These are phyloP conservation scores for Nannobrachium achirus DNA, from an alignment of 2,113 vertebrate genomes.

Conservation along the genomic window DNA sequence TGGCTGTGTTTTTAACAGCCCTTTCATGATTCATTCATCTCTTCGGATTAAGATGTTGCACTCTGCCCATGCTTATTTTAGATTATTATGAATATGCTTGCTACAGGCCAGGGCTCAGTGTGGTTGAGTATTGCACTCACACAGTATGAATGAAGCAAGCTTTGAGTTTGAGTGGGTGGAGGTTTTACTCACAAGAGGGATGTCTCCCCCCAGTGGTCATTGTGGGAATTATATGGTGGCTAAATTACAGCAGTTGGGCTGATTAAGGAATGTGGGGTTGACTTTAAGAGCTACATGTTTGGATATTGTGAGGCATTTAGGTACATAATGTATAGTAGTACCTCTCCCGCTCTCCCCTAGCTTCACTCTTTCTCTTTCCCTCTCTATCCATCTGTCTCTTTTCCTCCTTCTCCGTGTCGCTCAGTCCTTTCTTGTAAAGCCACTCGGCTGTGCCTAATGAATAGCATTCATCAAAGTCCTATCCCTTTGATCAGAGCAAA, in stretches of 20 bases:
- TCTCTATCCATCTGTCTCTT: slow-evolving; percentile 12
- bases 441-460: slow-evolving; percentile 74
- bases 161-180: slow-evolving; percentile 1
- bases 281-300: slow-evolving; percentile 27
- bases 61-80: slow-evolving; percentile 58
- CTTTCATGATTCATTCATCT: slow-evolving; percentile 68
- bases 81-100: slow-evolving; percentile 64
- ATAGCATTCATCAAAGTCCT: slow-evolving; percentile 80
- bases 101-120: slow-evolving; percentile 26
- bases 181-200: slow-evolving; percentile 53
- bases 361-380: slow-evolving; percentile 10
- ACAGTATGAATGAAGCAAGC: slow-evolving; percentile 27
- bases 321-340: slow-evolving; percentile 15
- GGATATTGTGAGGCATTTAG: slow-evolving; percentile 33
- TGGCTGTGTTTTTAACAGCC: slow-evolving; percentile 56
- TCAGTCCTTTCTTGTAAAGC: slow-evolving; percentile 43
- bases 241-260: not conserved
- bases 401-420: slow-evolving; percentile 40
- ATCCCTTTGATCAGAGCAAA: slow-evolving; percentile 73
- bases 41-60: slow-evolving; percentile 60
- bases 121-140: slow-evolving; percentile 17
- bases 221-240: slow-evolving; percentile 24
- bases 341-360: slow-evolving; percentile 9
- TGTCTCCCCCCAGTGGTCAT: slow-evolving; percentile 79
- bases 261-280: not conserved